Base-by-base conservation (phyloP, 2,888 invertebrate species). In the Troglohyphantes excavatus region DNA sequence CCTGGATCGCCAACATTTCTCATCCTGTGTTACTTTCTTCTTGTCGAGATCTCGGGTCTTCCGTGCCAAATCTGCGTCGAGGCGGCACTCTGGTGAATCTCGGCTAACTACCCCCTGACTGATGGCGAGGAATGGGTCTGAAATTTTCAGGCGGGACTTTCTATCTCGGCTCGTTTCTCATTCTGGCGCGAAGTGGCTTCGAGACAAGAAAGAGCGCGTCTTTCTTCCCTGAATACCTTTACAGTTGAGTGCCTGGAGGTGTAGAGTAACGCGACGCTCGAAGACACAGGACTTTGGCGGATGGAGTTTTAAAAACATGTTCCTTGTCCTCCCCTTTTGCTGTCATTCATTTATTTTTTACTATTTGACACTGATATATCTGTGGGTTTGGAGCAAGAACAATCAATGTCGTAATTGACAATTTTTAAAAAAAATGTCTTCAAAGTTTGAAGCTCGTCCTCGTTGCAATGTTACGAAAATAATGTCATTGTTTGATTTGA, bases 101-200 rank as follows among this genome's bases (percentile, higher is more conserved):
- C 26, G 29, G 85, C 76, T 63, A 87, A 72, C 79, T 79, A 46
- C 72, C 65, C 72, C 65, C 53, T 87, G 87, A 87, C 63, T 87
- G 87, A 87, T 87, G 79, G 86, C 59, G 27, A 59, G 68, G 86
- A 43, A 86, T 70, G 78, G 76, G 68, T 33, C 17, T 63, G 78
- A 72, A 76, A 76, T 59, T 68, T 76, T 75, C 59, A 61, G 43
- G 65, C 73, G 27, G 53, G 63, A 13, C 23, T 72, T 75, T 29
- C n/a, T 29, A 33, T 39, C 29, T 2, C 21, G 21, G 2, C 39
- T 43, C 63, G 63, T 78, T 78, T 78, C 65, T 26, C 17, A 29
- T 65, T 65, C 13, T 67, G 78, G 53, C 65, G 43, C 63, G 43
- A 39, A 13, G 43, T 19, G n/a, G 61, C 59, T 61, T 17, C 13